Percentiles rank a stretch among this genome's conserved stretches.
Conservation (phyloP, 53 echinoderm and acorn worm species). For the Apostichopus leukothele region DNA sequence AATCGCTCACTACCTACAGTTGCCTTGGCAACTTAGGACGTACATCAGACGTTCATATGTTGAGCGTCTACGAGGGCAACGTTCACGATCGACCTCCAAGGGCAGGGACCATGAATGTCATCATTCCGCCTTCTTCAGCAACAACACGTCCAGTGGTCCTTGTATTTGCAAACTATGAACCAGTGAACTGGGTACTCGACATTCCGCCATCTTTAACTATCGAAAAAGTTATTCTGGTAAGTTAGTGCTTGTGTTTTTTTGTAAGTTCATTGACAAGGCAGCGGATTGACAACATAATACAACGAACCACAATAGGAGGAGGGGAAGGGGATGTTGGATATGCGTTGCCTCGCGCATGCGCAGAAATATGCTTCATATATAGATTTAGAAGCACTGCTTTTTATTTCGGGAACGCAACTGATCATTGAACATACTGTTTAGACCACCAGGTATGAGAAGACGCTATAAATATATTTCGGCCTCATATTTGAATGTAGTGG, state of each 20-base stretch:
- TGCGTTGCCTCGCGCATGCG: no score
- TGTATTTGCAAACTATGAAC: constrained; percentile 70
- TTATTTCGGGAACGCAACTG: no score
- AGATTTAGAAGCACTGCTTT: no score
- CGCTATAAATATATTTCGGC: no score
- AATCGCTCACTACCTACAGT: constrained; percentile 46
- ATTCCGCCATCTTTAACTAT: constrained; percentile 49
- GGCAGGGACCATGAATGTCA: constrained; percentile 69
- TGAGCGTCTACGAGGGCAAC: constrained; percentile 80
- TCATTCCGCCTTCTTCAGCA: constrained; percentile 10
- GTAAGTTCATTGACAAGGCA: no score
- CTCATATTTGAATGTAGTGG: no score
- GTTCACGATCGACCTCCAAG: constrained; percentile 69
- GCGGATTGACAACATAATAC: no score
- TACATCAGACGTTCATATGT: constrained; percentile 53
- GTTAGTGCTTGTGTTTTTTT: neutral
- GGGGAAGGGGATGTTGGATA: no score
- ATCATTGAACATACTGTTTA: no score
- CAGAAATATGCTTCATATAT: no score
- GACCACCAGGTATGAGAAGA: no score
- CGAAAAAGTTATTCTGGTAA: constrained; percentile 69
- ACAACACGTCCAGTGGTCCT: constrained; percentile 57
- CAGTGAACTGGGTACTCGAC: constrained; percentile 69
- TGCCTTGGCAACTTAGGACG: constrained; percentile 56
- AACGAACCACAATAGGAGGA: no score